Percentiles rank a stretch among this genome's conserved stretches.
Evolutionary conservation across 1,140 invertebrate species (phyloP).

Genomic region (Euschistus heros): DNA sequence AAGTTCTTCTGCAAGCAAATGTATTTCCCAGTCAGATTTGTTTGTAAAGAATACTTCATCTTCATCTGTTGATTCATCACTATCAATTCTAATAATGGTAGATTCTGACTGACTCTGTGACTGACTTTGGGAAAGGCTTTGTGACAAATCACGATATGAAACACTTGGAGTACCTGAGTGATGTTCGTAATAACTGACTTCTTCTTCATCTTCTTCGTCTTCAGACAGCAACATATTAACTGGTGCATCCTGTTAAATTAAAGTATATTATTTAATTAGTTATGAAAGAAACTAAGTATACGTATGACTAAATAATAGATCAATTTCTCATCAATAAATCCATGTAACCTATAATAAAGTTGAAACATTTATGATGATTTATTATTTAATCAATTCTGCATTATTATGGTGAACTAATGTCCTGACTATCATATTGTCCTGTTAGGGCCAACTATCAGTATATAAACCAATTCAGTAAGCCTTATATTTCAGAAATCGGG

Average conservation of each 20-base stretch:
- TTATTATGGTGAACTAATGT: too few species aligned
- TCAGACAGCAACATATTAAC: background rate
- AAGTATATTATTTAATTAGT: background rate
- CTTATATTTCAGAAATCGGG: too few species aligned
- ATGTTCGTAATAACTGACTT: background rate
- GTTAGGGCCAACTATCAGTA: too few species aligned
- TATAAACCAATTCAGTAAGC: too few species aligned
- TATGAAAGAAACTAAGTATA: too few species aligned
- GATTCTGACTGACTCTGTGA: background rate
- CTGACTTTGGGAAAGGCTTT: background rate
- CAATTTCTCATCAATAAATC: too few species aligned
- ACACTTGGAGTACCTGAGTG: background rate
- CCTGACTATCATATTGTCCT: too few species aligned
- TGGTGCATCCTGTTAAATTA: too few species aligned
- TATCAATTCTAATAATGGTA: background rate
- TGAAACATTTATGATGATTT: too few species aligned
- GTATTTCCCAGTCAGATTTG: constrained; percentile 15
- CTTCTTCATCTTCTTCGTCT: background rate
- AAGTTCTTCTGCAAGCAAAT: constrained; percentile 20
- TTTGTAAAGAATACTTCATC: constrained; percentile 14
- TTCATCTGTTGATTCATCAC: background rate
- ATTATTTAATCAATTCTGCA: too few species aligned
- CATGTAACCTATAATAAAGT: too few species aligned
- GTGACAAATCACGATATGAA: background rate
- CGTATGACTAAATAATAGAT: too few species aligned